These are phyloP conservation scores for Charina bottae DNA, from an alignment of 2,113 vertebrate species.

Conservation along the genomic window DNA sequence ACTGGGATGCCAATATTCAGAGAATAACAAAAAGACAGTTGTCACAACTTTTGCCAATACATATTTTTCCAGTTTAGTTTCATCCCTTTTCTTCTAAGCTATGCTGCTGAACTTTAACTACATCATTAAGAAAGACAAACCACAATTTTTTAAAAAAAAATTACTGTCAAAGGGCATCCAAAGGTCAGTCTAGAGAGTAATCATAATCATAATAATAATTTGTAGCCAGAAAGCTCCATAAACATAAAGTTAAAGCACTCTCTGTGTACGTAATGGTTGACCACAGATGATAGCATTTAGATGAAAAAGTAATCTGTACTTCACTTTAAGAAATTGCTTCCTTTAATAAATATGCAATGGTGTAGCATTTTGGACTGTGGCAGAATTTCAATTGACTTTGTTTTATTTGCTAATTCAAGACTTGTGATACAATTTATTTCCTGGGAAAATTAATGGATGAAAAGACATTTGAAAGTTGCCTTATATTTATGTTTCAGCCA, in stretches of 20 bases:
- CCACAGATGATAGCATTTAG: not conserved
- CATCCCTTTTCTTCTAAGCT: not conserved
- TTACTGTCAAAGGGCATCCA: not conserved
- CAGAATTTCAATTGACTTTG: conserved; percentile 14
- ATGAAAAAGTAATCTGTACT: conserved; percentile 8
- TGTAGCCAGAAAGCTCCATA: not conserved
- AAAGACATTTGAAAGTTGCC: not conserved
- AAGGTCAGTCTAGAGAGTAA: not conserved
- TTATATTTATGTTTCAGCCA: not conserved
- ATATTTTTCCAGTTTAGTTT: not conserved
- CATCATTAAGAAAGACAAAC: not conserved
- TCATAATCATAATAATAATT: not conserved
- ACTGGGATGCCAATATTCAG: not conserved
- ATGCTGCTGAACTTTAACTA: not conserved
- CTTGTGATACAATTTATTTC: not conserved
- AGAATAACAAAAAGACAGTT: not conserved
- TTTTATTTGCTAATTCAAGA: conserved; percentile 1
- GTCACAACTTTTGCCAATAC: not conserved
- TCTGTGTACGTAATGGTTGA: not conserved
- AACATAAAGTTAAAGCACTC: not conserved
- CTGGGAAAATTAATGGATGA: not conserved
- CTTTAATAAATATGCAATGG: conserved; percentile 7
- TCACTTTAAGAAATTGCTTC: conserved; percentile 9
- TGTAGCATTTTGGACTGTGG: not conserved
- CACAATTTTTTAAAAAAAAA: not conserved